Percentiles rank a stretch among this genome's conserved stretches.
Evolutionary conservation across 2,113 vertebrate species (phyloP).

Genomic region (Chloropsis cyanopogon): DNA sequence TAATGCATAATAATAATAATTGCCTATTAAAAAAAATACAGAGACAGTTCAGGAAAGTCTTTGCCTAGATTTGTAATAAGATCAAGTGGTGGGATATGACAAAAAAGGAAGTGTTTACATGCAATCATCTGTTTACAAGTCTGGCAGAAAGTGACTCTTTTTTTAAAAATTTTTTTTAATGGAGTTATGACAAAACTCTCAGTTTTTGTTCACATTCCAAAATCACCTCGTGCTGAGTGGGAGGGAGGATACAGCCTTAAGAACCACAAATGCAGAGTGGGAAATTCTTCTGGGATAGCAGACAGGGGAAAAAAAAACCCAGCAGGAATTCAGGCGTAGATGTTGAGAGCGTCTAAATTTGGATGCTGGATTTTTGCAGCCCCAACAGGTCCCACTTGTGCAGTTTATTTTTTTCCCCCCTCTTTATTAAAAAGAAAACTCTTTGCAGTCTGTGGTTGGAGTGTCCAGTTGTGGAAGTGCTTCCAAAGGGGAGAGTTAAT

Average conservation of each 20-base stretch:
- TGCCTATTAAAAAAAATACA: background rate
- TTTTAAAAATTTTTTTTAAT: background rate
- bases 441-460: background rate
- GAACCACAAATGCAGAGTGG: background rate
- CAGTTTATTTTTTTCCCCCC: background rate
- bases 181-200: background rate
- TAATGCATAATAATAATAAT: no score
- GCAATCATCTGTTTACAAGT: background rate
- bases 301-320: background rate
- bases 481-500: background rate
- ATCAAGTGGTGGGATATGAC: background rate
- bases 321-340: background rate
- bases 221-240: accelerated
- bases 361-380: background rate
- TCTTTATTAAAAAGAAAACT: background rate
- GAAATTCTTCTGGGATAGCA: background rate
- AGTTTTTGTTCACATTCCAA: background rate
- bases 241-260: background rate
- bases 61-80: background rate
- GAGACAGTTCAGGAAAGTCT: background rate
- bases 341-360: background rate
- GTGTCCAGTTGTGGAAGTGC: background rate
- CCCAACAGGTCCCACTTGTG: background rate
- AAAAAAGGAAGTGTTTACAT: background rate
- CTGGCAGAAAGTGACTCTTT: background rate